Base-by-base conservation (phyloP, 2,888 invertebrate species). In the Lissocephala sabroskyi region DNA sequence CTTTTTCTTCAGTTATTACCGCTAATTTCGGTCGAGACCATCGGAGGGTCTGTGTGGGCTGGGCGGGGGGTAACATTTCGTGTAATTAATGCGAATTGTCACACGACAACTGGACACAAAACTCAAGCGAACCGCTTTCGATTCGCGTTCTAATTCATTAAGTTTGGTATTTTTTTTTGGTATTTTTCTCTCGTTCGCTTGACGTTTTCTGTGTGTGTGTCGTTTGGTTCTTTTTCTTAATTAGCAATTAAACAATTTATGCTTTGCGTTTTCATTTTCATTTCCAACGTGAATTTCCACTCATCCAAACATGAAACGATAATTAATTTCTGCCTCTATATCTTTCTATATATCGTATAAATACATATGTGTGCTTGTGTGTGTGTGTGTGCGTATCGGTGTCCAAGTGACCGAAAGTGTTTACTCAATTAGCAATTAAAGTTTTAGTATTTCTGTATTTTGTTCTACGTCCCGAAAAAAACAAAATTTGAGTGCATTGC, bases 181-280 rank as follows among this genome's bases (percentile, higher is more conserved):
- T 44, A 18, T 26, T 43, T 49, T 32, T 40, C 32, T n/a, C n/a
- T n/a, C n/a, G n/a, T n/a, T n/a, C n/a, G n/a, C n/a, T n/a, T n/a
- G n/a, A n/a, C n/a, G n/a, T n/a, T n/a, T n/a, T n/a, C n/a, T n/a
- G n/a, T n/a, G n/a, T n/a, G n/a, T n/a, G n/a, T n/a, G n/a, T n/a
- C n/a, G n/a, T n/a, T n/a, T n/a, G n/a, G n/a, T 45, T 52, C 56
- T 66, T 49, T 56, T 54, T 78, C 76, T 74, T 74, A 74, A 78
- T 74, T 78, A 78, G 73, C 55, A 74, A 74, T 74, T 74, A 78
- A 74, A 74, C 76, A 74, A 74, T 78, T 74, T 68, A 73, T 78
- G 70, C 73, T 78, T 76, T 61, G 62, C 66, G 63, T 70, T 66
- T 67, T 59, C 41, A 40, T 45, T 51, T 19, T 39, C 40, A 43